Base-by-base conservation (phyloP, 2,888 invertebrate genomes). In the Serrognathus titanus region DNA sequence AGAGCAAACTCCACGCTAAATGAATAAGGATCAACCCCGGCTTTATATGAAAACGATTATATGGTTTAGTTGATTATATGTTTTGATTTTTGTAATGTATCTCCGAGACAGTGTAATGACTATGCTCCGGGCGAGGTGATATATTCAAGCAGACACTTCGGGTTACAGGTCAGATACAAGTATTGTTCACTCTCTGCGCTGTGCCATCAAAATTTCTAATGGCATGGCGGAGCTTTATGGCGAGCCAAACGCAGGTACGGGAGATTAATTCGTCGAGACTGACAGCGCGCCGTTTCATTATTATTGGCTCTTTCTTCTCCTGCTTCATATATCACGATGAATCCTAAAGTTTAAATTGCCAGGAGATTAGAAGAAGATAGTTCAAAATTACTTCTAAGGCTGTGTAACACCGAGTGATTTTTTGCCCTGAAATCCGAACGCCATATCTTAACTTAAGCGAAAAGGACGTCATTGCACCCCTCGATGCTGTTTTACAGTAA, bases 81-180 rank as follows among this genome's bases (percentile, higher is more conserved):
- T 71, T 73, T 72, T 71, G 73, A 74, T 73, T 73, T 74, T 74
- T 74, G 74, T 75, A 74, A 75, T 75, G 73, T 69, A 74, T 74
- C 74, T 74, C 70, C 71, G 67, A 74, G 75, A 75, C 74, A 74
- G 72, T 60, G 71, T 75, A 75, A 75, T 75, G 65, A 74, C 71
- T 66, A 66, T 68, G 71, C 73, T 73, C 59, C 62, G 64, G 73
- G 71, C 70, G 60, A 68, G 71, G 73, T 73, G 73, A 73, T 74
- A 73, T 73, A 73, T 73, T 72, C 70, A 67, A 55, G 46, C 59
- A 56, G 60, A 57, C 59, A 57, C 48, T 58, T 52, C 43, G 55
- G 58, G 55, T 58, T 55, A 55, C 55, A 55, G 58, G 55, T 55
- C 55, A 58, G 38, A 53, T 38, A 43, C 35, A n/a, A 35, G 51